A percentile compares a stretch with the other conserved stretches of the same genome.
These are phyloP conservation scores for Drosophila neocordata DNA, from an alignment of 1,140 invertebrate species.

Conservation along the genomic window DNA sequence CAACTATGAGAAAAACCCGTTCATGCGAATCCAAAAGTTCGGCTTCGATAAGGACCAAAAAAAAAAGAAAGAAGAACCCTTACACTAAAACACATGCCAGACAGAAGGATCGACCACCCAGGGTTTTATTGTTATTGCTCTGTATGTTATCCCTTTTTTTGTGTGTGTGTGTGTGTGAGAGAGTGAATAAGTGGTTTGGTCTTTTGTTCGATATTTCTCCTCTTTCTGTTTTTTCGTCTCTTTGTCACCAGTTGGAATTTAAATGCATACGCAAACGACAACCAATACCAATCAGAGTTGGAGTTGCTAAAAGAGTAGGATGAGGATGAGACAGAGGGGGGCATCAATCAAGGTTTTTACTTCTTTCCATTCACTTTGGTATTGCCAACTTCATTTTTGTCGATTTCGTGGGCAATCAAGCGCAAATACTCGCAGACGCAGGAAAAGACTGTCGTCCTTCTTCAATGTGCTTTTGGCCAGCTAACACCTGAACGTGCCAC, in stretches of 20 bases:
- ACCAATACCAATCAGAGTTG: constrained; percentile 42
- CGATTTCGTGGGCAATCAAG: constrained; percentile 75
- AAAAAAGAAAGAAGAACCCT: not conserved
- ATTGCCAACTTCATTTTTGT: constrained; percentile 76
- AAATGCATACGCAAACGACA: constrained; percentile 24
- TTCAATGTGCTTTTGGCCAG: not conserved
- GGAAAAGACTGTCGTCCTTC: no score
- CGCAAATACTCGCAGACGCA: constrained; percentile 47
- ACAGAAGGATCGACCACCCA: constrained; percentile 30
- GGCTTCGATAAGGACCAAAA: not conserved
- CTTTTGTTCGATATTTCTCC: not conserved
- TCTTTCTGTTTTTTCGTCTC: constrained; percentile 26
- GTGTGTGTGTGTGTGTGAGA: not conserved
- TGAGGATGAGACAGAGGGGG: no score
- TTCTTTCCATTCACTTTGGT: constrained; percentile 33
- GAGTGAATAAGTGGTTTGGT: not conserved
- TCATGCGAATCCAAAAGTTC: constrained; percentile 11
- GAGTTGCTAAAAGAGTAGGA: not conserved
- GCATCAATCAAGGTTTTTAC: constrained; percentile 51
- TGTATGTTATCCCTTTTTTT: constrained; percentile 46
- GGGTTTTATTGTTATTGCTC: constrained; percentile 49
- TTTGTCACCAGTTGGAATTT: constrained; percentile 22
- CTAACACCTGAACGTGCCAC: constrained; percentile 34
- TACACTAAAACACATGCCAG: constrained; percentile 35
- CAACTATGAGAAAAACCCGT: constrained; percentile 12